Evolutionary conservation across 2,113 vertebrate genomes (phyloP).

Genomic region (Dipodomys spectabilis): DNA sequence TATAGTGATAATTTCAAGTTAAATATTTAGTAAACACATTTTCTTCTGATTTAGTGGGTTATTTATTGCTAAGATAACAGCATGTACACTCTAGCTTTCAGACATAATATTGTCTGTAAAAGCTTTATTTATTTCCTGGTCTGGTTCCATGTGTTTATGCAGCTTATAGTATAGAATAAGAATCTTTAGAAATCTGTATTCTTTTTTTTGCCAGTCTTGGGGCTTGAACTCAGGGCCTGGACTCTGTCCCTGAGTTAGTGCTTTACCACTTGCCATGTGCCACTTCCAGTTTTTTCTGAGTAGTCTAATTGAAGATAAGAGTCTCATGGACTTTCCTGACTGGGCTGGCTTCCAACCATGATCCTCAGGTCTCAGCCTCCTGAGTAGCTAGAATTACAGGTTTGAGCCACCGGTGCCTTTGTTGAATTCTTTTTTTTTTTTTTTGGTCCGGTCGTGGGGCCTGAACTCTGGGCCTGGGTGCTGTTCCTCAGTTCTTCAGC

Average conservation of each 20-base stretch:
- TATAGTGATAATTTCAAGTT: constrained; percentile 6
- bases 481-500: no score
- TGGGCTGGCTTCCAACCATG: no score
- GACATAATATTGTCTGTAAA: not conserved
- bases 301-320: no score
- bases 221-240: not conserved
- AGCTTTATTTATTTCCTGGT: constrained; percentile 1
- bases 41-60: constrained; percentile 9
- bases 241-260: no score
- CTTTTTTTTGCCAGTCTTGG: not conserved
- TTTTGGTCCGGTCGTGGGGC: no score
- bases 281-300: no score
- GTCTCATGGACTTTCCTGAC: no score
- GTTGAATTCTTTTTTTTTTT: no score
- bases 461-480: no score
- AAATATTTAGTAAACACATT: constrained; percentile 30
- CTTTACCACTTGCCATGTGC: not conserved
- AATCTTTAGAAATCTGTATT: constrained; percentile 18
- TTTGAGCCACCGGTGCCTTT: no score
- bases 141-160: not conserved
- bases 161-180: constrained; percentile 23
- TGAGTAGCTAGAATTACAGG: no score
- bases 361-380: no score
- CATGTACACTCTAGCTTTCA: not conserved
- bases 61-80: not conserved